These are phyloP conservation scores for Diglossa brunneiventris DNA, from an alignment of 2,113 vertebrate genomes.

Conservation along the genomic window DNA sequence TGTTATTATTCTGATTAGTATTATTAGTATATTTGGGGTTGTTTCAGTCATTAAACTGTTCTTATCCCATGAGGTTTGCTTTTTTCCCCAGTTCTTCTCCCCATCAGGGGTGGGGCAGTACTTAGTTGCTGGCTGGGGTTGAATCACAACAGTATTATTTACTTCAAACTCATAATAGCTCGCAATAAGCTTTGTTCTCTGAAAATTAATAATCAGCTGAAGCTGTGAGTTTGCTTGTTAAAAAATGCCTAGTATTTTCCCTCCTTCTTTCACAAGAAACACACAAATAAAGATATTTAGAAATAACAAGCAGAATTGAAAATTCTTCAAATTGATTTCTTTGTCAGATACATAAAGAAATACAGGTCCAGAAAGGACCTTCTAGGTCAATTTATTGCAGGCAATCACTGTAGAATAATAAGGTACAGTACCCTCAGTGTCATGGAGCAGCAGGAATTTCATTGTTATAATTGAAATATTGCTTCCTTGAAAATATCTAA, in stretches of 20 bases:
- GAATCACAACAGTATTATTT: not conserved
- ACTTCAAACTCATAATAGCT: not conserved
- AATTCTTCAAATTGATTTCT: not conserved
- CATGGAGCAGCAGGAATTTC: not conserved
- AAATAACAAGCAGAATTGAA: not conserved
- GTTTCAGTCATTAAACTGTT: not conserved
- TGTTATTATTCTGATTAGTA: not conserved
- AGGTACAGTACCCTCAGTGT: not conserved
- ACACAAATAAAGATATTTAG: not conserved
- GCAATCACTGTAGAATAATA: not conserved
- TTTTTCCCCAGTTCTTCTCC: not conserved
- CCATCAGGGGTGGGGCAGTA: fast-evolving
- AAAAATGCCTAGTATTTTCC: not conserved
- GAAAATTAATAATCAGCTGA: not conserved
- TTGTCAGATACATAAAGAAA: not conserved
- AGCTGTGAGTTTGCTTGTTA: not conserved
- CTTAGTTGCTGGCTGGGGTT: not conserved
- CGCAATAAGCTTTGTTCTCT: not conserved
- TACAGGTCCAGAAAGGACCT: not conserved
- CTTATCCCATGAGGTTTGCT: not conserved
- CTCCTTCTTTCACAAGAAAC: not conserved
- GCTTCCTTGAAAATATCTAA: not conserved
- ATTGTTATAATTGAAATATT: not conserved
- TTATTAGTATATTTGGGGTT: not conserved
- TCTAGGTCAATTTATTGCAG: not conserved